phyloP scores from a whole-genome alignment of 1,140 invertebrate species.

The Apolygus lucorum region DNA sequence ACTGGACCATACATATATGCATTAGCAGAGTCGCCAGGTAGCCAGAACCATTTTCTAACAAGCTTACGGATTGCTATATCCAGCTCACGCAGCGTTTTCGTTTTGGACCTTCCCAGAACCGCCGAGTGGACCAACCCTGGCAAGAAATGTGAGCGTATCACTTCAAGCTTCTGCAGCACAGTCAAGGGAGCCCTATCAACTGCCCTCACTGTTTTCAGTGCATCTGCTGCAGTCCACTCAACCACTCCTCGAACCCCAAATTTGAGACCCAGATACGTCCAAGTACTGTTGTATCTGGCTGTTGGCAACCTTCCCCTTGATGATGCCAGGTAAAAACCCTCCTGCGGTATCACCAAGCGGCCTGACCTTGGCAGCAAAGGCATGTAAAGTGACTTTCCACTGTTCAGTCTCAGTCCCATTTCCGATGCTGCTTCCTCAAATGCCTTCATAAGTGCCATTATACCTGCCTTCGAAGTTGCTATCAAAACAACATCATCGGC shows the following conservation, averaged over 20 bases:
- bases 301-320: not conserved
- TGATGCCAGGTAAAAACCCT: not conserved
- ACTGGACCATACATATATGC: not conserved
- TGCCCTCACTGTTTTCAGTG: not conserved
- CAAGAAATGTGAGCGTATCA: not conserved
- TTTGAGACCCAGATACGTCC: not conserved
- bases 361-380: not conserved
- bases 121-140: not conserved
- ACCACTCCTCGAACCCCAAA: not conserved
- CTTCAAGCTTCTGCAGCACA: not conserved
- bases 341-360: not conserved
- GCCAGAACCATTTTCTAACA: not conserved
- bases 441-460: not conserved
- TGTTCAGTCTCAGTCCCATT: not conserved
- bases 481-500: not conserved
- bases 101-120: not conserved
- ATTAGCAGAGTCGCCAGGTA: not conserved
- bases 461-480: not conserved
- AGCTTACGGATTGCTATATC: not conserved
- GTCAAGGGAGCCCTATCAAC: not conserved
- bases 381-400: not conserved
- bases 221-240: not conserved
- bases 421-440: not conserved
- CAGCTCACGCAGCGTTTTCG: not conserved
- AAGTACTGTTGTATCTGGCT: not conserved